Base-by-base conservation (phyloP, 1,140 invertebrate genomes). In the Drosophila hydei region DNA sequence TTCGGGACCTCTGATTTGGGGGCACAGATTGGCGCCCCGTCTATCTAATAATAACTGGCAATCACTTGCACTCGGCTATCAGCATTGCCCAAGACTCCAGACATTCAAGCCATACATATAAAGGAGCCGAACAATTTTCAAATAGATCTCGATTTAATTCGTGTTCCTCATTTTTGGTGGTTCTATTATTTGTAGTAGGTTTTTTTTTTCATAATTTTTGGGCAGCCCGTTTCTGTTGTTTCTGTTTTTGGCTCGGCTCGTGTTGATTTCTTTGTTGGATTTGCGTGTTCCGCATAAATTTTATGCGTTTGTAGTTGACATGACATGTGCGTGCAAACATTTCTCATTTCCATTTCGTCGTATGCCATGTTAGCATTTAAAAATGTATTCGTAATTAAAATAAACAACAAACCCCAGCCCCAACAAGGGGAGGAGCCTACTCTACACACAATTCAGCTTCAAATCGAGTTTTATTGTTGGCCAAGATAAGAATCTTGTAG, bases 301-400 rank as follows among this genome's bases (percentile, higher is more conserved):
- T 87, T 83, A 88, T 87, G 83, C 83, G 83, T 87, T 87, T 83
- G 75, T 79, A 87, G 83, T 88, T 88, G 83, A 87, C 83, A 87
- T 87, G 83, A 87, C 83, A 87, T 88, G 83, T 87, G 83, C 83
- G 83, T 87, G 83, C 83, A 88, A 87, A 77, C 83, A 88, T 87
- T 87, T 83, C 77, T 87, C 78, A 87, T 87, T 88, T 79, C 72
- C 84, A 87, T 88, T 83, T 72, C 75, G 84, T 75, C 72, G 84
- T 88, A 79, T 83, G 78, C 75, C 81, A 75, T 67, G 83, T 87
- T 88, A 88, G 78, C 80, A 79, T 87, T 87, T 87, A 85, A 87
- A 87, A 87, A 81, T 70, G 78, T 78, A 72, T 73, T 88, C 83
- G 78, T 88, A 87, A 88, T 83, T 88, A 87, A 88, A 81, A 71